Evolutionary conservation across 2,888 invertebrate species (phyloP).

Genomic region (Stenodera caucasica): DNA sequence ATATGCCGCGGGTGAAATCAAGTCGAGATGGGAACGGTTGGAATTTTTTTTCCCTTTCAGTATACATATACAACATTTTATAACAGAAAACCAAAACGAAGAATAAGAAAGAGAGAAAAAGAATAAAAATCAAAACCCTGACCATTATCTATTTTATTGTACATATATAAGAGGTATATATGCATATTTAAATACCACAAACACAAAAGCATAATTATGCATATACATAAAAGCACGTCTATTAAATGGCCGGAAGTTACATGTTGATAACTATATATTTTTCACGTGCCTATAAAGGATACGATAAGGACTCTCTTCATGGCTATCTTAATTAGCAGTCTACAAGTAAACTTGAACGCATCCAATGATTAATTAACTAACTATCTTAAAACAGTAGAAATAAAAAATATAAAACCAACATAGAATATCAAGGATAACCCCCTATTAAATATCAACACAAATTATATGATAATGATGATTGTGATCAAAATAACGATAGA

Average conservation of each 20-base stretch:
- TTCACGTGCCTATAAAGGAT: conserved; percentile 36
- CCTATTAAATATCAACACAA: not conserved
- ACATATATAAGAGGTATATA: not conserved
- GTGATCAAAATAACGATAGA: no score
- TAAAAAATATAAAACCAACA: not conserved
- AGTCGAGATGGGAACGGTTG: conserved; percentile 45
- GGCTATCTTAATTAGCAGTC: conserved; percentile 32
- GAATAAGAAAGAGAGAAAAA: not conserved
- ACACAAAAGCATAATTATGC: conserved; percentile 2
- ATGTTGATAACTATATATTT: conserved; percentile 35
- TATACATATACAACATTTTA: not conserved
- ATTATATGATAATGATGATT: not conserved
- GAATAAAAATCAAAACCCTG: no score
- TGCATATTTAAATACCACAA: not conserved
- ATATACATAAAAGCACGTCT: conserved; percentile 27
- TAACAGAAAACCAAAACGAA: no score
- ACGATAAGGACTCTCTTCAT: conserved; percentile 34
- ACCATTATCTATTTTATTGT: conserved; percentile 1
- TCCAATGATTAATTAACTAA: conserved; percentile 28
- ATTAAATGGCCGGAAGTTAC: conserved; percentile 38
- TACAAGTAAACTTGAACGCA: conserved; percentile 20
- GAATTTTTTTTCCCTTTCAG: conserved; percentile 33
- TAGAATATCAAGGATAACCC: not conserved
- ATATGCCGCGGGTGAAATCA: conserved; percentile 54
- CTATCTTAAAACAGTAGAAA: not conserved